Evolutionary conservation across 2,113 vertebrate genomes (phyloP), one percentile per base, ranked within the genome.

Genomic region (Piaya cayana): DNA sequence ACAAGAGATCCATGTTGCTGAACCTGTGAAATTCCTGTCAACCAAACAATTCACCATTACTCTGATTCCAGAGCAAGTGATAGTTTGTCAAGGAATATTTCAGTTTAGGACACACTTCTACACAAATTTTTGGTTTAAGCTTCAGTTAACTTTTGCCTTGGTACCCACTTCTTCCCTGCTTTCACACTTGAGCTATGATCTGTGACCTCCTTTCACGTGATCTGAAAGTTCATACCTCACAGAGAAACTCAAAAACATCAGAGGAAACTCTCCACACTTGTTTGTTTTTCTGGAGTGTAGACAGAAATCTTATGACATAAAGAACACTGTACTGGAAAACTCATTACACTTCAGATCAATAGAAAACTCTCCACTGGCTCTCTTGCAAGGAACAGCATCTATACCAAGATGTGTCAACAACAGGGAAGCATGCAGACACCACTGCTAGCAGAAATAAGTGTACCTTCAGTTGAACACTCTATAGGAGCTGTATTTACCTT

Each of bases 11-110:
- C 32, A 6, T 29, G 29, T 37, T 47, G 50, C 64, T 52, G 72
- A 93, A 71, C 76, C 68, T 77, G 18, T 19, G 58, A 95, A 62
- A 58, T 58, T 93, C 39, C 65, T 25, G 0, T 37, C 63, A 78
- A 18, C 14, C 70, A 53, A 83, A 69, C 30, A 82, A 78, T 25
- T 77, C 63, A 76, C 30, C 22, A 23, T 50, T 55, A 29, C 32
- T 70, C 50, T 53, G 69, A 43, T 39, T 84, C 39, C 58, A 34
- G 1, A 1, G 22, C 4, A 23, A 34, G 1, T 62, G 58, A 15
- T 74, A 87, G 25, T 94, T 90, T 82, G 63, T 25, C 34, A 88
- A 34, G 45, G 34, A 79, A 22, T 39, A 59, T 36, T 94, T 88
- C 62, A 23, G 20, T 60, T 71, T 81, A 74, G 59, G n/a, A 82